Evolutionary conservation across 2,797 vertebrate genomes (phyloP).

Genomic region (Darevskia nairensis): DNA sequence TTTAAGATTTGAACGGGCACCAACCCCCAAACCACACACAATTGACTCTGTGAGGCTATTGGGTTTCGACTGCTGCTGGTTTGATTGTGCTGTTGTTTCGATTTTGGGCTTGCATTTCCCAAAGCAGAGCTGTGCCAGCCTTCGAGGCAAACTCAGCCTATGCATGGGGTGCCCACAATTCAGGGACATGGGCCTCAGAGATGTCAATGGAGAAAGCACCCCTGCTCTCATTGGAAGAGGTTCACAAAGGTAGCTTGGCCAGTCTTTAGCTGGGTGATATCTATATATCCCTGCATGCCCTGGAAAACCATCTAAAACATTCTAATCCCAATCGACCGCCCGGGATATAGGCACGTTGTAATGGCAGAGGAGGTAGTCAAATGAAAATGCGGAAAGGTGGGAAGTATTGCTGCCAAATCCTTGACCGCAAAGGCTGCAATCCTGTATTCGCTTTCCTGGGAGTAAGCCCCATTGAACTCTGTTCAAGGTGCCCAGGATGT

Average conservation of each 20-base stretch:
- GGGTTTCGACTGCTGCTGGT: background rate
- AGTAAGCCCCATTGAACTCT: background rate
- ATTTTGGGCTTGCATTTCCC: background rate
- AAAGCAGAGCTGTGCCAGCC: background rate
- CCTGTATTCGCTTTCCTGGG: background rate
- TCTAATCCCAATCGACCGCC: background rate
- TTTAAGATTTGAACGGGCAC: no score
- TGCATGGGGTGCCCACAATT: background rate
- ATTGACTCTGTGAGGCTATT: background rate
- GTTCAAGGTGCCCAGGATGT: no score
- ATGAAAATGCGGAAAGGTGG: background rate
- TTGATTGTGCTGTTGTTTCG: background rate
- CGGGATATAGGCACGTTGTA: no score
- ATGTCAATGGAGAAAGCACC: background rate
- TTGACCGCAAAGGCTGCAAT: background rate
- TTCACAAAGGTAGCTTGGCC: background rate
- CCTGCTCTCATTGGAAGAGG: background rate
- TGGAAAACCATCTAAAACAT: background rate
- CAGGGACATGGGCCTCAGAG: background rate
- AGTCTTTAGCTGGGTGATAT: background rate
- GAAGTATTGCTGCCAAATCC: background rate
- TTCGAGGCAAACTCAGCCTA: background rate
- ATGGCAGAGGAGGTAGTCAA: background rate
- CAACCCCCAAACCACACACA: background rate
- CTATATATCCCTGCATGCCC: no score